phyloP scores from a whole-genome alignment of 1,140 invertebrate genomes.

The Idris sp. region DNA sequence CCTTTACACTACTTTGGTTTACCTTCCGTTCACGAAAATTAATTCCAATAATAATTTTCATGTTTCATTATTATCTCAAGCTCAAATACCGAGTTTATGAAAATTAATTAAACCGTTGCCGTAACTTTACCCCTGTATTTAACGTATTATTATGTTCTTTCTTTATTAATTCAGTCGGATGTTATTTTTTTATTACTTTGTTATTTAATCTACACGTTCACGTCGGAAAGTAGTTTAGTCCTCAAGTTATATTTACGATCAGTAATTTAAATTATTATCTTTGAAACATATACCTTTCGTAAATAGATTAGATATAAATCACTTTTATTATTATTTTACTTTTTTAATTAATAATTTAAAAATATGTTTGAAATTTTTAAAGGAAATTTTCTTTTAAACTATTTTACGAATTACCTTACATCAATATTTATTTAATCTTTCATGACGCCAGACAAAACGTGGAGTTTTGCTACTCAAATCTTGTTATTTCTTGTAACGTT shows the following conservation, averaged over 20 bases:
- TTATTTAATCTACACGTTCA: conserved; percentile 7
- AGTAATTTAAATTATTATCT: conserved; percentile 29
- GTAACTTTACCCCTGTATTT: not conserved
- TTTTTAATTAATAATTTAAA: too few species aligned
- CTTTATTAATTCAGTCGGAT: conserved; percentile 12
- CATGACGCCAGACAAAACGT: too few species aligned
- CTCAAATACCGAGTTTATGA: conserved; percentile 28
- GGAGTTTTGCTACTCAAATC: too few species aligned
- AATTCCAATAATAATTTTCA: conserved; percentile 36
- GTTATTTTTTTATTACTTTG: conserved; percentile 14
- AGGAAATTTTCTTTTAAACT: too few species aligned
- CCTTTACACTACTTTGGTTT: conserved; percentile 14
- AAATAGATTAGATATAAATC: too few species aligned
- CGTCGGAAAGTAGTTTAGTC: conserved; percentile 7
- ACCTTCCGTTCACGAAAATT: conserved; percentile 18
- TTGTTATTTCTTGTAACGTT: too few species aligned
- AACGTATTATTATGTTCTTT: conserved; percentile 18
- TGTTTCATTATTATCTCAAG: conserved; percentile 39
- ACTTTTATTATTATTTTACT: too few species aligned
- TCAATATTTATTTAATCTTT: too few species aligned
- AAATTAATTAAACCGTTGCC: conserved; percentile 29
- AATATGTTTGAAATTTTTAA: conserved; percentile 18
- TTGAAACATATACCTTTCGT: too few species aligned
- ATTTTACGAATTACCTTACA: too few species aligned
- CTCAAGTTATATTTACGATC: conserved; percentile 15